Percentiles rank a stretch among this genome's conserved stretches.
phyloP scores from a whole-genome alignment of 1,140 invertebrate genomes.

The Asobara japonica region DNA sequence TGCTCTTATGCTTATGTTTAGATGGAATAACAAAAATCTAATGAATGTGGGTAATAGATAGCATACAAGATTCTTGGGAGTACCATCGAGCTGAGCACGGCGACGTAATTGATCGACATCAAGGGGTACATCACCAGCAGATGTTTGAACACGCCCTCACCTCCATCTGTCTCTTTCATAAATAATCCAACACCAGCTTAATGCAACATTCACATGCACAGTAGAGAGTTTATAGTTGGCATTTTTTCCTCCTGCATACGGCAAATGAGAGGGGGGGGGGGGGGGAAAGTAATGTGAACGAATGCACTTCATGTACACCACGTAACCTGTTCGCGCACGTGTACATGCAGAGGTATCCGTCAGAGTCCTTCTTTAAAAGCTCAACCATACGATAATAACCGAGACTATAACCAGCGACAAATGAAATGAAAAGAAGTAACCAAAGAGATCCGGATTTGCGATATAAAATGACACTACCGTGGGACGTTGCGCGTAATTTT shows the following conservation, averaged over 20 bases:
- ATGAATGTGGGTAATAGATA: constrained; percentile 11
- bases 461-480: neutral
- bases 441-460: constrained; percentile 18
- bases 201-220: constrained; percentile 4
- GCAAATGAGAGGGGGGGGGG: neutral
- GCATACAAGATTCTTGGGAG: constrained; percentile 15
- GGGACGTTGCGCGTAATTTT: constrained; percentile 14
- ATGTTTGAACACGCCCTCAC: constrained; percentile 53
- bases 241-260: constrained; percentile 5
- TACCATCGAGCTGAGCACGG: constrained; percentile 17
- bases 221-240: neutral
- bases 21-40: neutral
- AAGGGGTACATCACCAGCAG: constrained; percentile 54
- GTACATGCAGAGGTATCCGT: constrained; percentile 18
- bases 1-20: neutral
- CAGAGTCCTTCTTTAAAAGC: constrained; percentile 4
- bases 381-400: constrained; percentile 25
- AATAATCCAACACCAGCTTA: constrained; percentile 23
- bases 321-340: constrained; percentile 35
- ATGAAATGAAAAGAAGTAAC: constrained; percentile 5
- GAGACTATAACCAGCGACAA: neutral
- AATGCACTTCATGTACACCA: constrained; percentile 20
- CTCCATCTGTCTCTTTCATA: constrained; percentile 52
- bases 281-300: neutral
- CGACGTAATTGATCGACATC: constrained; percentile 53